Conservation (phyloP, 2,888 invertebrate genomes). For the Stegana nigrithorax region DNA sequence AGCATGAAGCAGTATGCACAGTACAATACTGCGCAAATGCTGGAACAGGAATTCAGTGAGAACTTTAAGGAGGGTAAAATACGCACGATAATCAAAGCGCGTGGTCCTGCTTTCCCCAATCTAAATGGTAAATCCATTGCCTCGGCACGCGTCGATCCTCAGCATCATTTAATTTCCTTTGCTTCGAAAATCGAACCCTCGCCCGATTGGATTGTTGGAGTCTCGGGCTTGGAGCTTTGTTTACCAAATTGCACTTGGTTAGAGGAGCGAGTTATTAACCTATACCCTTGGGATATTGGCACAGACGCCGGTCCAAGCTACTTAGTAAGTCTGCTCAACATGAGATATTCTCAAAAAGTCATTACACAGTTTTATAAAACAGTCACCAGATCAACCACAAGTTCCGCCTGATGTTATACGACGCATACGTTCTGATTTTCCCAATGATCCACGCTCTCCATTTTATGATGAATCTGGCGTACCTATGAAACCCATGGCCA, state of each 20-base stretch:
- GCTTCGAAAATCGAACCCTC: conserved; percentile 96
- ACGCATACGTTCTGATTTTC: conserved; percentile 85
- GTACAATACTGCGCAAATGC: conserved; percentile 87
- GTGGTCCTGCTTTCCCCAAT: conserved; percentile 89
- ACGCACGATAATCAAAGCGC: conserved; percentile 92
- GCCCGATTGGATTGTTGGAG: conserved; percentile 97
- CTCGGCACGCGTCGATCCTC: conserved; percentile 89
- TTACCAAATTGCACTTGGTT: conserved; percentile 92
- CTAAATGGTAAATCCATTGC: conserved; percentile 86
- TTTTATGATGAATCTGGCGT: conserved; percentile 83
- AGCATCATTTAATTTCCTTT: conserved; percentile 92
- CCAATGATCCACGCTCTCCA: conserved; percentile 88
- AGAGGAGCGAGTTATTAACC: conserved; percentile 80
- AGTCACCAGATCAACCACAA: conserved; percentile 86
- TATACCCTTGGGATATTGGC: conserved; percentile 96
- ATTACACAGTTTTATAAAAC: conserved; percentile 20
- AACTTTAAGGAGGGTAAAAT: conserved; percentile 84
- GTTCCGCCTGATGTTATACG: conserved; percentile 87
- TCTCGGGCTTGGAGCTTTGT: conserved; percentile 91
- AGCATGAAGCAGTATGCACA: conserved; percentile 94
- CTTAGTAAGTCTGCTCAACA: conserved; percentile 67
- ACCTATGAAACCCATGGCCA: conserved; percentile 90
- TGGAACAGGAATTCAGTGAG: conserved; percentile 92
- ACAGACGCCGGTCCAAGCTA: conserved; percentile 93
- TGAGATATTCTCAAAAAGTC: neutral